Conservation (phyloP, 2,888 invertebrate species). For the Oscheius sp. region DNA sequence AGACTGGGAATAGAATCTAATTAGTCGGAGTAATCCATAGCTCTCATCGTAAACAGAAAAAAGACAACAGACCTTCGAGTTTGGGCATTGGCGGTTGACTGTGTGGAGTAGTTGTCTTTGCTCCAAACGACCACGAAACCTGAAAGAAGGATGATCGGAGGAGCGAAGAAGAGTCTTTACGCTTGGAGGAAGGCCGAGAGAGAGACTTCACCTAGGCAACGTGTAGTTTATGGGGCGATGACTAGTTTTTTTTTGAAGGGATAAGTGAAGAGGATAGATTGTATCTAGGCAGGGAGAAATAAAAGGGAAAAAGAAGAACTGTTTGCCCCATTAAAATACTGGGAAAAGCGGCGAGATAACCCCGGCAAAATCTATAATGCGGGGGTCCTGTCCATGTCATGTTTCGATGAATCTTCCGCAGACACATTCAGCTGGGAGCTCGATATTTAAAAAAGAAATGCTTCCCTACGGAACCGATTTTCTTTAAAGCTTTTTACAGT, state of each 20-base stretch:
- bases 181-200: not conserved
- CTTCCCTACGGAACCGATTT: too few species aligned
- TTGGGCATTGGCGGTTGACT: slow-evolving; percentile 48
- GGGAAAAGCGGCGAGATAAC: too few species aligned
- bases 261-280: too few species aligned
- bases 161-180: not conserved
- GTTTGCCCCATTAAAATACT: too few species aligned
- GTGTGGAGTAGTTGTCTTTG: slow-evolving; percentile 52
- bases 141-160: slow-evolving; percentile 33
- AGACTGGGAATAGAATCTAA: not conserved
- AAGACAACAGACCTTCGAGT: slow-evolving; percentile 34
- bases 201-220: not conserved
- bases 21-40: slow-evolving; percentile 11
- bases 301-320: too few species aligned
- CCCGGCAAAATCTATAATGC: too few species aligned
- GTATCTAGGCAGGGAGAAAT: too few species aligned
- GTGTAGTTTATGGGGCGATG: not conserved
- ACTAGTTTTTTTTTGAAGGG: not conserved
- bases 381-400: too few species aligned
- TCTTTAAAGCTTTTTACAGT: too few species aligned
- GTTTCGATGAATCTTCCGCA: too few species aligned
- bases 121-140: slow-evolving; percentile 58
- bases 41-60: slow-evolving; percentile 4
- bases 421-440: too few species aligned
- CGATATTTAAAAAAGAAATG: too few species aligned